Evolutionary conservation across 2,113 vertebrate species (phyloP).

Genomic region (Rousettus leschenaultii): DNA sequence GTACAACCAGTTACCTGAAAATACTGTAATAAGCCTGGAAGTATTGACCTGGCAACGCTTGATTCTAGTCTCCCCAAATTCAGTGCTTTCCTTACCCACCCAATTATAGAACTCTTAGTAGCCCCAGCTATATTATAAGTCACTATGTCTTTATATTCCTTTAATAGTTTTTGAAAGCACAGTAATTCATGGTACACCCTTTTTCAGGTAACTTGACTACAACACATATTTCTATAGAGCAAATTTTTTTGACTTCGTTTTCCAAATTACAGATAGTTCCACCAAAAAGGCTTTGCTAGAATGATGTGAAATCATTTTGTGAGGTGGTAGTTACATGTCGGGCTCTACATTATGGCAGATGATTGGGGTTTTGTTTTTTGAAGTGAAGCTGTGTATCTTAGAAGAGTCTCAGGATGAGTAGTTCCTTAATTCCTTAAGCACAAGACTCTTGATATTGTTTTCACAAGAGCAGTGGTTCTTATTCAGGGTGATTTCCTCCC

Average conservation of each 20-base stretch:
- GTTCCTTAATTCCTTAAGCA: not conserved
- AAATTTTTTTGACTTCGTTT: not conserved
- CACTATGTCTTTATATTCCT: not conserved
- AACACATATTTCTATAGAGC: not conserved
- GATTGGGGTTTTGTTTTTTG: not conserved
- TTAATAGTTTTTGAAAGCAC: not conserved
- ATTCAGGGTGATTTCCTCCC: not conserved
- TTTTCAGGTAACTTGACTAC: not conserved
- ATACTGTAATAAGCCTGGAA: not conserved
- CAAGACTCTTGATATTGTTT: not conserved
- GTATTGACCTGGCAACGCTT: not conserved
- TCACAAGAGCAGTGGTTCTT: not conserved
- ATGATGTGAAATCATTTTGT: not conserved
- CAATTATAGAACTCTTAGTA: not conserved
- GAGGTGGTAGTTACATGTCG: not conserved
- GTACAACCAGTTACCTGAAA: not conserved
- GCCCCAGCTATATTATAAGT: not conserved
- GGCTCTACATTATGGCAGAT: not conserved
- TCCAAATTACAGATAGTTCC: not conserved
- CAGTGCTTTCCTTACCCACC: not conserved
- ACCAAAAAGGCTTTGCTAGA: not conserved
- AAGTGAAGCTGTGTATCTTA: not conserved
- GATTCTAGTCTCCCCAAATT: not conserved
- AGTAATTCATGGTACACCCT: not conserved
- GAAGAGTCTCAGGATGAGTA: not conserved